These are phyloP conservation scores for Aleiodes sp. DNA, from an alignment of 1,140 invertebrate species.

Conservation along the genomic window DNA sequence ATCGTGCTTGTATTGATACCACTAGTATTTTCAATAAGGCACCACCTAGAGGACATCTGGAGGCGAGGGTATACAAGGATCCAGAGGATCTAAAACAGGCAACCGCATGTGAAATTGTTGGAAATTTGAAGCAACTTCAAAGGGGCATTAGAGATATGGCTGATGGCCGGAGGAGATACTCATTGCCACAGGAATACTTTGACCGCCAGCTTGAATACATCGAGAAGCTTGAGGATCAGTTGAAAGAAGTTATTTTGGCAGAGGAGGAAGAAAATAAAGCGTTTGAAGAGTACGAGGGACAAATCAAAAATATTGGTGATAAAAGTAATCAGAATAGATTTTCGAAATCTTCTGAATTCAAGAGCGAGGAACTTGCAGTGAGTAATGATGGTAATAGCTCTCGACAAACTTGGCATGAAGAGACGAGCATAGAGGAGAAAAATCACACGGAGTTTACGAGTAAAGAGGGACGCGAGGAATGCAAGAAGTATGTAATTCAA, in stretches of 20 bases:
- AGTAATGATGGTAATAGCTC: conserved; percentile 16
- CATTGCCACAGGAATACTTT: conserved; percentile 74
- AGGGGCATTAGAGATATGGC: conserved; percentile 9
- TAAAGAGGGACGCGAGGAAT: conserved; percentile 39
- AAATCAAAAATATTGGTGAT: not conserved
- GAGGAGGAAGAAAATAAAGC: conserved; percentile 48
- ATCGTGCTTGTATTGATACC: conserved; percentile 60
- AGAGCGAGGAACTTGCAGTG: not conserved
- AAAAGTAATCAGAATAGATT: conserved; percentile 10
- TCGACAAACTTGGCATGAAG: conserved; percentile 41
- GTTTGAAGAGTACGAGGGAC: conserved; percentile 41
- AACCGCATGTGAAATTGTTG: conserved; percentile 48
- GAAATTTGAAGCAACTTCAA: conserved; percentile 52
- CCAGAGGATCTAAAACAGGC: conserved; percentile 43
- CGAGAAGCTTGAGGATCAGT: conserved; percentile 61
- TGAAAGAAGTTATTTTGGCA: conserved; percentile 52
- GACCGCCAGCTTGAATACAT: conserved; percentile 76
- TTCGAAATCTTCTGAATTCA: too few species aligned
- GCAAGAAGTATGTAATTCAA: conserved; percentile 15
- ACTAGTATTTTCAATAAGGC: conserved; percentile 58
- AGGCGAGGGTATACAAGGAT: conserved; percentile 31
- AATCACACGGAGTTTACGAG: conserved; percentile 37
- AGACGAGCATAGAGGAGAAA: conserved; percentile 29
- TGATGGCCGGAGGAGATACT: conserved; percentile 61
- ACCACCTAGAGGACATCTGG: conserved; percentile 41